A percentile compares a stretch with the other conserved stretches of the same genome.
Conservation (phyloP, 2,113 vertebrate genomes). For the Cynocephalus volans region DNA sequence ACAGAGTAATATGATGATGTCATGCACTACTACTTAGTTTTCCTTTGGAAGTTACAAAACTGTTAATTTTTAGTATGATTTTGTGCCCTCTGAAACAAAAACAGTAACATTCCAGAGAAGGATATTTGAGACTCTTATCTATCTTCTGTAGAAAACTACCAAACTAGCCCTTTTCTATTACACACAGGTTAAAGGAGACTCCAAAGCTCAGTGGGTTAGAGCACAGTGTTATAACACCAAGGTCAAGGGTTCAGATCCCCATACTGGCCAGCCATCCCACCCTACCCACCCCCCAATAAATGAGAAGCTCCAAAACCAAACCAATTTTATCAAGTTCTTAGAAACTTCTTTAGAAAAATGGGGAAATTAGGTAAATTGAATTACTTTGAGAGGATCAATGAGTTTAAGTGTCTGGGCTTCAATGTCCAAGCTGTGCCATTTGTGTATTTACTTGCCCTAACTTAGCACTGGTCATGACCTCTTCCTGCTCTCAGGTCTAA, state of each 20-base stretch:
- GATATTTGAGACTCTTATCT: not conserved
- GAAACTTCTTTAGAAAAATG: not conserved
- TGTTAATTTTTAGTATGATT: not conserved
- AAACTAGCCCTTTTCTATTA: not conserved
- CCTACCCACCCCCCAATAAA: no score
- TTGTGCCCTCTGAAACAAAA: not conserved
- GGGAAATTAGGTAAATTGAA: not conserved
- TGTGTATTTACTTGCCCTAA: not conserved
- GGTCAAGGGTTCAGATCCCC: no score
- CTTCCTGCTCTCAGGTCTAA: not conserved
- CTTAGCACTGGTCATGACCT: not conserved
- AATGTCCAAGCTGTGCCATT: not conserved
- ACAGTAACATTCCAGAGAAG: not conserved
- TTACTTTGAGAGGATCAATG: not conserved
- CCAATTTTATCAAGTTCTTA: conserved; percentile 11
- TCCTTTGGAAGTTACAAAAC: not conserved
- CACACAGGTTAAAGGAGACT: not conserved
- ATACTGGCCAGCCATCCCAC: no score
- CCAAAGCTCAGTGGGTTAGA: not conserved
- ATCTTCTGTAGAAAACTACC: conserved; percentile 1
- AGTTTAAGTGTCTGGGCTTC: not conserved
- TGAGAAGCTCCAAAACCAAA: not conserved
- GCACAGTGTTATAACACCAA: no score
- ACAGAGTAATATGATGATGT: not conserved
- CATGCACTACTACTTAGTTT: not conserved